phyloP scores from a whole-genome alignment of 2,888 invertebrate genomes.

The Watsonalla binaria region DNA sequence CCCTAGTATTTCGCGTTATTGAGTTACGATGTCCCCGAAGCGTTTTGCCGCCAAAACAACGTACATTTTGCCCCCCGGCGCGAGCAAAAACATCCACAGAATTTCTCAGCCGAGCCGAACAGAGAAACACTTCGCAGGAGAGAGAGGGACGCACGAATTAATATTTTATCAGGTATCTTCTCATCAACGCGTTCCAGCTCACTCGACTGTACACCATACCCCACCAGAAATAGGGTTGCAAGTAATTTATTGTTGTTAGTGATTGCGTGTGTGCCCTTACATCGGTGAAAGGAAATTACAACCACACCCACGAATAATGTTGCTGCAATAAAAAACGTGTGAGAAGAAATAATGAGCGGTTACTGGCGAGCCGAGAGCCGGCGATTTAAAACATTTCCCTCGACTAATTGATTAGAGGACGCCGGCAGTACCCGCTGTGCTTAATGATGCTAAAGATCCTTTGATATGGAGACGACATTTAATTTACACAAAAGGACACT shows the following conservation, averaged over 20 bases:
- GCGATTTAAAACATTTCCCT: slow-evolving; percentile 60
- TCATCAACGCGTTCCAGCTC: slow-evolving; percentile 43
- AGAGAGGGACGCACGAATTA: slow-evolving; percentile 69
- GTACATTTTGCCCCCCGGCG: slow-evolving; percentile 77
- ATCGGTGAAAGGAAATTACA: slow-evolving; percentile 79
- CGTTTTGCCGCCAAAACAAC: slow-evolving; percentile 79
- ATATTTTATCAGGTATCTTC: slow-evolving; percentile 77
- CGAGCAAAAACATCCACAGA: slow-evolving; percentile 74
- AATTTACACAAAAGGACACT: not conserved
- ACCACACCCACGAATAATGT: slow-evolving; percentile 79
- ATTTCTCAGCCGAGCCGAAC: slow-evolving; percentile 47
- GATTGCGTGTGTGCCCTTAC: slow-evolving; percentile 78
- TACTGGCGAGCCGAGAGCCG: slow-evolving; percentile 67
- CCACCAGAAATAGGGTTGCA: slow-evolving; percentile 16
- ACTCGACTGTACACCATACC: slow-evolving; percentile 29
- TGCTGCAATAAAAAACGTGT: slow-evolving; percentile 78
- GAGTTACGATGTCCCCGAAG: slow-evolving; percentile 75
- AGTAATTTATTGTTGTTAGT: slow-evolving; percentile 24
- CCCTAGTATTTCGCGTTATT: slow-evolving; percentile 72
- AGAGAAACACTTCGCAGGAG: slow-evolving; percentile 50
- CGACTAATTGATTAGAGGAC: slow-evolving; percentile 71
- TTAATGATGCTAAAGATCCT: not conserved
- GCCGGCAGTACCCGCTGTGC: slow-evolving; percentile 38
- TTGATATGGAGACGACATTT: not conserved
- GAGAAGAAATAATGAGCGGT: slow-evolving; percentile 79